phyloP scores from a whole-genome alignment of 2,888 invertebrate species.

The Timandra comae region DNA sequence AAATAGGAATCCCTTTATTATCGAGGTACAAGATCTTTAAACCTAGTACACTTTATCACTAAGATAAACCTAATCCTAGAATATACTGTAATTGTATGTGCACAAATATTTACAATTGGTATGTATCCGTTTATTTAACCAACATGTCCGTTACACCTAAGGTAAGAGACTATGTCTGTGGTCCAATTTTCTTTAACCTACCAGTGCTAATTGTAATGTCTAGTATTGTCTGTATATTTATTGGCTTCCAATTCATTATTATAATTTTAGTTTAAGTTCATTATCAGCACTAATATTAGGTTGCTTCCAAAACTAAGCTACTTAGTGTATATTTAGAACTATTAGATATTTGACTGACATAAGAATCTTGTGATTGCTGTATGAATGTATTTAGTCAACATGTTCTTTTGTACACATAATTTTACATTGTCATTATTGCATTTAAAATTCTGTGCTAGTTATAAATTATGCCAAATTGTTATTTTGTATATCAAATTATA shows the following conservation, averaged over 20 bases:
- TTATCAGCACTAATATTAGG: constrained; percentile 62
- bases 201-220: constrained; percentile 20
- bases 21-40: constrained; percentile 13
- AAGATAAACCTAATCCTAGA: constrained; percentile 17
- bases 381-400: constrained; percentile 60
- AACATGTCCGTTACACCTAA: constrained; percentile 29
- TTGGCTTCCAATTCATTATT: constrained; percentile 54
- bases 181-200: constrained; percentile 60
- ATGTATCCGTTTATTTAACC: constrained; percentile 17
- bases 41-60: constrained; percentile 9
- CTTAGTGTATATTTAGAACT: constrained; percentile 49
- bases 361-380: constrained; percentile 63
- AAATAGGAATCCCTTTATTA: constrained; percentile 5
- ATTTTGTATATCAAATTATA: constrained; percentile 60
- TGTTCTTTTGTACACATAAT: constrained; percentile 47
- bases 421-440: constrained; percentile 61
- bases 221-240: constrained; percentile 30
- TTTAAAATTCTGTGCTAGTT: constrained; percentile 62
- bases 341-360: constrained; percentile 64
- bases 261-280: constrained; percentile 43
- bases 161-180: constrained; percentile 64
- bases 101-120: constrained; percentile 34
- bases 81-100: constrained; percentile 26
- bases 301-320: constrained; percentile 66
- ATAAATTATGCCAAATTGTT: constrained; percentile 67